These are phyloP conservation scores for Synergus itoensis DNA, from an alignment of 2,888 invertebrate species.

Conservation along the genomic window DNA sequence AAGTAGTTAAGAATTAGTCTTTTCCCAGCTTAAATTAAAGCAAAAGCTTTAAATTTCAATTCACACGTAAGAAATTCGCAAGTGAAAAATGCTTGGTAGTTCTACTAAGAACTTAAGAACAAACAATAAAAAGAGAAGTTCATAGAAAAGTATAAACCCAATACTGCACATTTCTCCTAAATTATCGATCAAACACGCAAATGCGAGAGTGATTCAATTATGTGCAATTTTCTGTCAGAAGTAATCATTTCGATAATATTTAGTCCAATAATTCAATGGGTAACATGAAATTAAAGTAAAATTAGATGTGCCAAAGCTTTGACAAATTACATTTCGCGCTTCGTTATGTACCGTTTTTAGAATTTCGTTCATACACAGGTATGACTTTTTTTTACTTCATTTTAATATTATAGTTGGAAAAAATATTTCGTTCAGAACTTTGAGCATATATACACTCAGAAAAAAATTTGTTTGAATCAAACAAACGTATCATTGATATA, in stretches of 20 bases:
- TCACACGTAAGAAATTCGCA: too few species aligned
- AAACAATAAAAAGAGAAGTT: background rate
- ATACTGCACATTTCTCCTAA: too few species aligned
- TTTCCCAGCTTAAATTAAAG: conserved; percentile 57
- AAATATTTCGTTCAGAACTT: too few species aligned
- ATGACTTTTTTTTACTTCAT: too few species aligned
- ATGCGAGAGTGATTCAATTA: too few species aligned
- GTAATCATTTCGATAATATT: background rate
- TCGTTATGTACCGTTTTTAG: background rate
- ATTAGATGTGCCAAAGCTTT: background rate
- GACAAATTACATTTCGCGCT: background rate
- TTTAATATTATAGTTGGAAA: too few species aligned
- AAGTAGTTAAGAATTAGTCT: conserved; percentile 57
- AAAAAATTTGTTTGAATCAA: too few species aligned
- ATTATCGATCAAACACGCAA: too few species aligned
- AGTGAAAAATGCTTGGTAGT: too few species aligned
- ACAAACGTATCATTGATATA: too few species aligned
- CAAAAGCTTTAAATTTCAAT: conserved; percentile 51
- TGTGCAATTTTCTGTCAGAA: background rate
- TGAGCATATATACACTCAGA: too few species aligned
- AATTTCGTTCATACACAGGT: too few species aligned
- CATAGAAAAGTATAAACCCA: background rate
- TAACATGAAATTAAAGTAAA: background rate
- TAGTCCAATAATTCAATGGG: background rate
- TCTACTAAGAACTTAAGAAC: background rate